Evolutionary conservation across 2,797 vertebrate genomes (phyloP), one percentile per base, ranked within the genome.

Genomic region (Pseudomugil tenellus): DNA sequence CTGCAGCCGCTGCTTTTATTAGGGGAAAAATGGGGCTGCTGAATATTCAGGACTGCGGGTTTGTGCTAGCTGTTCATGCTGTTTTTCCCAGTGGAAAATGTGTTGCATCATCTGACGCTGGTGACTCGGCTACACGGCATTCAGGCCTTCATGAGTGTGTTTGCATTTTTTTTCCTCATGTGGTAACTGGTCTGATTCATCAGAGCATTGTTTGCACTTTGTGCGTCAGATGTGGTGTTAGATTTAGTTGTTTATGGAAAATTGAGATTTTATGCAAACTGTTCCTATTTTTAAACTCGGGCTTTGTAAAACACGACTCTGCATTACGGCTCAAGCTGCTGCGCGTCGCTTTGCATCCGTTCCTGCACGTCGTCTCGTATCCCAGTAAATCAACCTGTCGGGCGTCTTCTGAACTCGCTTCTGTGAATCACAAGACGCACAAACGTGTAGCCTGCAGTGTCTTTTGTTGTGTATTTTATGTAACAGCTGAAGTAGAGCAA

Each of bases 21-120:
- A 67, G 84, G 63, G 81, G 80, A 80, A 86, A 86, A 88, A 76
- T 67, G 28, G 54, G 34, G 65, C 71, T 64, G 67, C 51, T 90
- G 76, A 89, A 87, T 89, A 87, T 88, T 87, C 79, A 90, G 39
- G 66, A 0, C 75, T 57, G 76, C 21, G 4, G 60, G 60, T 75
- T 54, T 63, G 54, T 58, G 23, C 0, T n/a, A 49, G 65, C 54
- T 62, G 56, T 26, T 71, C 31, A 0, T n/a, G 58, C 65, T 56
- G 69, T 83, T 63, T 73, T 73, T 46, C 29, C 13, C 55, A 52
- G 79, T 84, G 84, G 80, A 86, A 88, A 88, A 73, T 63, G 68
- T 70, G 60, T n/a, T n/a, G n/a, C n/a, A n/a, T n/a, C n/a, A n/a
- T n/a, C n/a, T n/a, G n/a, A n/a, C n/a, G n/a, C n/a, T n/a, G n/a